These are phyloP conservation scores for Steatocranus sp. DNA, from an alignment of 2,797 vertebrate genomes.

Conservation along the genomic window DNA sequence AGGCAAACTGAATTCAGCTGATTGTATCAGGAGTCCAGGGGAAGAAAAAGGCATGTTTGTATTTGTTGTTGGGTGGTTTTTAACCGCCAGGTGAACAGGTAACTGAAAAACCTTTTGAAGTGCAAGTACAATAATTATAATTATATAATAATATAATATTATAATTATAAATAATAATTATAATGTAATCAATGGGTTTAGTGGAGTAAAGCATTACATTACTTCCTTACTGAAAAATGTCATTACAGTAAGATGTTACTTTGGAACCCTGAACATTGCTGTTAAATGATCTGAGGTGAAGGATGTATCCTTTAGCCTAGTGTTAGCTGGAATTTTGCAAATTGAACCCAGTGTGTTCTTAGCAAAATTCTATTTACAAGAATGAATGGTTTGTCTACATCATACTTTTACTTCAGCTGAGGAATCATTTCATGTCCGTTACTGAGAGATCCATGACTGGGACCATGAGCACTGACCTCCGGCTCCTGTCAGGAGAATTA, in stretches of 20 bases:
- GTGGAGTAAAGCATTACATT: neutral
- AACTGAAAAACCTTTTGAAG: neutral
- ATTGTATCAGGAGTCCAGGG: neutral
- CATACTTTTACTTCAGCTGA: neutral
- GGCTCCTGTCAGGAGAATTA: neutral
- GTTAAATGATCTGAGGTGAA: neutral
- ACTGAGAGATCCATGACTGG: neutral
- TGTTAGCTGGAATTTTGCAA: neutral
- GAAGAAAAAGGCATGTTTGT: neutral
- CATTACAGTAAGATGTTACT: neutral
- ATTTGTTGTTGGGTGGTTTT: neutral
- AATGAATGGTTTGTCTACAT: neutral
- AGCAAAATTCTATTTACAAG: neutral
- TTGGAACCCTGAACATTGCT: neutral
- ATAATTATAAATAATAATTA: neutral
- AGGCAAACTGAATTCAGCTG: neutral
- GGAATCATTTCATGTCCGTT: neutral
- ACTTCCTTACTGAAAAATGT: neutral
- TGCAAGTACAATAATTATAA: neutral
- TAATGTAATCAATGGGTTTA: neutral
- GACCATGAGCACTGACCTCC: slow-evolving; percentile 4
- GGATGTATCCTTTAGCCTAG: neutral
- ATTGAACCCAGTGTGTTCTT: neutral
- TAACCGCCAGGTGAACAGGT: neutral
- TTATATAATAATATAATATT: neutral